These are phyloP conservation scores for Syngnathus rostellatus DNA, from an alignment of 2,797 vertebrate genomes.

Conservation along the genomic window DNA sequence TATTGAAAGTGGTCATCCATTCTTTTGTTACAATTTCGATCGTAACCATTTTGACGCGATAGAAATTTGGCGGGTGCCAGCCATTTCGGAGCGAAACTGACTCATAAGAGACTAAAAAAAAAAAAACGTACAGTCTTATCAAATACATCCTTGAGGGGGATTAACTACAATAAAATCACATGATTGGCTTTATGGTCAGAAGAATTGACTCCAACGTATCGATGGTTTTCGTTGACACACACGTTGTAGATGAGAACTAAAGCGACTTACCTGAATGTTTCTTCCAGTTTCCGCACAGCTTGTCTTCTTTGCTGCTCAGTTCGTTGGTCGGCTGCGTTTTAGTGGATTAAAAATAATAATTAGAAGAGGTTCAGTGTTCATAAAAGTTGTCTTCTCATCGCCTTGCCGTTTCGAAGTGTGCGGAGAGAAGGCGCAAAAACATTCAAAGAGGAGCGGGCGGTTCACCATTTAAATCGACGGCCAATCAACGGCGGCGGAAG, in stretches of 20 bases:
- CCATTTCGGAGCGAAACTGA: conserved; percentile 12
- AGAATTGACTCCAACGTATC: neutral
- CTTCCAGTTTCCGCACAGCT: neutral
- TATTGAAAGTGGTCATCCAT: fast-evolving
- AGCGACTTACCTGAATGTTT: neutral
- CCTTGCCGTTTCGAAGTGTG: neutral
- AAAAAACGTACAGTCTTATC: neutral
- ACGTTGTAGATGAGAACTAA: no score
- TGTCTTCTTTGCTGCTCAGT: neutral
- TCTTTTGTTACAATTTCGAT: neutral
- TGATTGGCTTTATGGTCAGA: neutral
- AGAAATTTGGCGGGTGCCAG: conserved; percentile 47
- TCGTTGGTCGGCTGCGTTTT: neutral
- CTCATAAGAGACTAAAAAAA: neutral
- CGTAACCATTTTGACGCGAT: conserved; percentile 41
- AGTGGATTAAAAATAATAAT: neutral
- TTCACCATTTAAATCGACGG: neutral
- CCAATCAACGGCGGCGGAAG: neutral
- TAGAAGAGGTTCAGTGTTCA: no score
- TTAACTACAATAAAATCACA: neutral
- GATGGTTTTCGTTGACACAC: neutral
- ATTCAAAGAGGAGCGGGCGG: neutral
- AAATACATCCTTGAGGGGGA: neutral
- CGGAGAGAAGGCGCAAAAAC: conserved; percentile 2
- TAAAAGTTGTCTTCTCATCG: neutral